phyloP scores from a whole-genome alignment of 1,140 invertebrate genomes.

The Calephelis virginiensis region DNA sequence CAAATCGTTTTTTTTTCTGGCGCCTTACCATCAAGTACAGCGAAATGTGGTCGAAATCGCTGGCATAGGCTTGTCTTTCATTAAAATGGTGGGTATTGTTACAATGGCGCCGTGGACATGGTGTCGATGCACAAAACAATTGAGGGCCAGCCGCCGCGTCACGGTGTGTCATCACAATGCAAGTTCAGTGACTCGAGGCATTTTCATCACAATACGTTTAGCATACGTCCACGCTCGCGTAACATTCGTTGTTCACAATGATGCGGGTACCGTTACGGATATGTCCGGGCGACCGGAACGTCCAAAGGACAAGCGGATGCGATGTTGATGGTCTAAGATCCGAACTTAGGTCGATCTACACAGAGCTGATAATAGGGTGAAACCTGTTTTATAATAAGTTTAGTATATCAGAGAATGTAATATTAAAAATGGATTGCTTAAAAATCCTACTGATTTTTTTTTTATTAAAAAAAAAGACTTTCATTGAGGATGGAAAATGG shows the following conservation, averaged over 20 bases:
- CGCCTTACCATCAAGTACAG: no score
- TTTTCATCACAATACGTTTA: conserved; percentile 18
- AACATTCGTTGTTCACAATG: conserved; percentile 18
- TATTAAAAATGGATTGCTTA: no score
- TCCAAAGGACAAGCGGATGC: conserved; percentile 28
- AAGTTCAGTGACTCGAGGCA: conserved; percentile 17
- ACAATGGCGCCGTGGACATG: neutral
- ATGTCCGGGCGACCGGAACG: conserved; percentile 27
- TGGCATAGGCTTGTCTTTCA: no score
- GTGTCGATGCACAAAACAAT: neutral
- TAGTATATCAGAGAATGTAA: no score
- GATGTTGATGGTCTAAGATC: conserved; percentile 2
- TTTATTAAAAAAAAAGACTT: no score
- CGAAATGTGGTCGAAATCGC: no score
- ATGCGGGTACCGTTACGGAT: conserved; percentile 24
- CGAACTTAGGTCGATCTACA: no score
- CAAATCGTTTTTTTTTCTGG: no score
- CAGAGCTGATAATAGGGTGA: no score
- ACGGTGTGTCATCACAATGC: conserved; percentile 17
- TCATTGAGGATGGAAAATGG: no score
- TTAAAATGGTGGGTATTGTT: neutral
- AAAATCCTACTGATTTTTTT: no score
- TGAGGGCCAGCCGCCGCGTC: neutral
- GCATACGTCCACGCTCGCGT: conserved; percentile 8
- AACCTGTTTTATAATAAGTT: no score